These are phyloP conservation scores for Sceloporus undulatus DNA, from an alignment of 2,113 vertebrate species.

Conservation along the genomic window DNA sequence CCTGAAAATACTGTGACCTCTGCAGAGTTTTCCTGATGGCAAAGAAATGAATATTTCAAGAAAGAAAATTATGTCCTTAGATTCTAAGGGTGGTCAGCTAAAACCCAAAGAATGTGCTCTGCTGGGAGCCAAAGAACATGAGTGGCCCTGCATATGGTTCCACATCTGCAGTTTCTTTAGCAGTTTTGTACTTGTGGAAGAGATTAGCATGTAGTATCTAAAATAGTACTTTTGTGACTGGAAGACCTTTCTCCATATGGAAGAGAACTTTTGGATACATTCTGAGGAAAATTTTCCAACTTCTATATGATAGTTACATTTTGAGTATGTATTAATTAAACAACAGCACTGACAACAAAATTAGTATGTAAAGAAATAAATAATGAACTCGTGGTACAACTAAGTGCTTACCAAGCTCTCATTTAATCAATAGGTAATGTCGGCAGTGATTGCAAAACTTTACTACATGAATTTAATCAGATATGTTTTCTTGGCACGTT, in stretches of 20 bases:
- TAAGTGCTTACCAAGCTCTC: constrained; percentile 62
- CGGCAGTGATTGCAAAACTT: constrained; percentile 68
- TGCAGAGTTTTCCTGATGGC: background rate
- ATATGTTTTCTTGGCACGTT: constrained; percentile 67
- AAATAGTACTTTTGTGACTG: background rate
- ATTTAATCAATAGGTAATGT: constrained; percentile 72
- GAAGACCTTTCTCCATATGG: background rate
- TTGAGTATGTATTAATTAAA: constrained; percentile 54
- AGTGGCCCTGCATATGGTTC: background rate
- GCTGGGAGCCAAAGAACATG: no score
- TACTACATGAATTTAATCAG: constrained; percentile 76
- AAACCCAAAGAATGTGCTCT: no score
- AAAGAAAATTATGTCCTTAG: background rate
- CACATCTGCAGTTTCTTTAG: background rate
- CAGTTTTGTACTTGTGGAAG: background rate
- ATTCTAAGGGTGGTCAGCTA: no score
- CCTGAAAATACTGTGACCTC: background rate
- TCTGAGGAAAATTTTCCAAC: background rate
- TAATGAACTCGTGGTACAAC: constrained; percentile 60
- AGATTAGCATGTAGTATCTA: background rate
- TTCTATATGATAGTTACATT: background rate
- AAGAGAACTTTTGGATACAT: background rate
- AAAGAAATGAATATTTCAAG: background rate
- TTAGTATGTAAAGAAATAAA: constrained; percentile 46
- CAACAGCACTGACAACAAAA: constrained; percentile 32